Evolutionary conservation across 2,113 vertebrate genomes (phyloP).

Genomic region (Clarias batrachus): DNA sequence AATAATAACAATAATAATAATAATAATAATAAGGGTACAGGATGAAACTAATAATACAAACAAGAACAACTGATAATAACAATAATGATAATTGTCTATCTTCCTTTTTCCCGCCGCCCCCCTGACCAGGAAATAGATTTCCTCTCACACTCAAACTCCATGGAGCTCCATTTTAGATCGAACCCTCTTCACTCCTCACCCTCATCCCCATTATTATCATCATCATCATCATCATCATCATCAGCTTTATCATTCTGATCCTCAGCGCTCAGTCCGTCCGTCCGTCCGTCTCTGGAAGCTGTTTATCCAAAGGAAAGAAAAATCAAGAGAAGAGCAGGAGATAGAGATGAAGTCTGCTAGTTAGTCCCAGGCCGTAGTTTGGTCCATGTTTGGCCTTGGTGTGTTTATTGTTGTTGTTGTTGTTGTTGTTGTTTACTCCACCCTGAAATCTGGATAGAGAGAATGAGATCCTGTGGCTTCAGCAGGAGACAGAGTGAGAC

Average conservation of each 20-base stretch:
- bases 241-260: too few relatives aligned
- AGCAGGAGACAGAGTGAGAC: too few relatives aligned
- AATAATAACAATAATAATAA: slow-evolving; percentile 61
- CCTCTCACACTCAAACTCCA: slow-evolving; percentile 66
- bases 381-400: slow-evolving; percentile 64
- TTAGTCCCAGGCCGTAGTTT: slow-evolving; percentile 66
- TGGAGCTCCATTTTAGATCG: slow-evolving; percentile 39
- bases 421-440: slow-evolving; percentile 58
- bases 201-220: background rate
- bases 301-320: too few relatives aligned
- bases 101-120: slow-evolving; percentile 49
- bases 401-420: slow-evolving; percentile 56
- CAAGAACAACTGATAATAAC: slow-evolving; percentile 60
- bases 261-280: background rate
- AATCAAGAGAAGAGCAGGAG: too few relatives aligned
- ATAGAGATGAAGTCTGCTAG: slow-evolving; percentile 9
- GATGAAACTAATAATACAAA: slow-evolving; percentile 47
- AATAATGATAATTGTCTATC: slow-evolving; percentile 56
- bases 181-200: slow-evolving; percentile 63
- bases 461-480: background rate
- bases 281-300: background rate
- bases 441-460: slow-evolving; percentile 37
- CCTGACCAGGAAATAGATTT: slow-evolving; percentile 72
- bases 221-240: background rate
- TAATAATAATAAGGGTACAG: slow-evolving; percentile 57